Base-by-base conservation (phyloP, 2,888 invertebrate species). In the Entomobrya proxima region DNA sequence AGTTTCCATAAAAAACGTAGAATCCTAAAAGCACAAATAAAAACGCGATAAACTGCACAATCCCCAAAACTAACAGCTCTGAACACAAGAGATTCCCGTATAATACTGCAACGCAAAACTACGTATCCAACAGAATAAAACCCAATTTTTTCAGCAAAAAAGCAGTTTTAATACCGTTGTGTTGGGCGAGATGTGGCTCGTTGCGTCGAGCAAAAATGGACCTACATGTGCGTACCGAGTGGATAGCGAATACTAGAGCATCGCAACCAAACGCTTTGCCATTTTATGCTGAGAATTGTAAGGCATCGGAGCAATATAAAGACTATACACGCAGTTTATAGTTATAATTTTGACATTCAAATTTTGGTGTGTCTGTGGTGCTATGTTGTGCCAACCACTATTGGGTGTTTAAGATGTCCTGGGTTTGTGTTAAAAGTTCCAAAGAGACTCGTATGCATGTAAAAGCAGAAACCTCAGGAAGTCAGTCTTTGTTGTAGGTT, bases 91-190 rank as follows among this genome's bases (percentile, higher is more conserved):
- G 74, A 81, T 58, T 81, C 81, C 74, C 81, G 74, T 81, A 74
- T 74, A 81, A 81, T 81, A 81, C 81, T 81, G 74, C 47, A 61
- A 81, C 61, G 81, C 32, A 30, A 81, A 74, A 58, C 35, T 27
- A 40, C 44, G 30, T 58, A 61, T 27, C 58, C 61, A 35, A 61
- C n/a, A n/a, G 64, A 64, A 61, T 67, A 30, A 55, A 74, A 35
- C n/a, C n/a, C n/a, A n/a, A n/a, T n/a, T n/a, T n/a, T n/a, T n/a
- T n/a, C n/a, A 18, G 30, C 18, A 27, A 32, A 64, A 72, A 24
- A 44, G 24, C 35, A 40, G 44, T 21, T 13, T 18, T n/a, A 55
- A 9, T 6, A 55, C 7, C 55, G 47, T 32, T 74, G 18, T 21
- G n/a, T 74, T 50, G 47, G 9, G 47, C 24, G 72, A 40, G 47